A percentile compares a stretch with the other conserved stretches of the same genome.
phyloP scores from a whole-genome alignment of 1,140 invertebrate genomes.

The Propsilocerus akamusi region DNA sequence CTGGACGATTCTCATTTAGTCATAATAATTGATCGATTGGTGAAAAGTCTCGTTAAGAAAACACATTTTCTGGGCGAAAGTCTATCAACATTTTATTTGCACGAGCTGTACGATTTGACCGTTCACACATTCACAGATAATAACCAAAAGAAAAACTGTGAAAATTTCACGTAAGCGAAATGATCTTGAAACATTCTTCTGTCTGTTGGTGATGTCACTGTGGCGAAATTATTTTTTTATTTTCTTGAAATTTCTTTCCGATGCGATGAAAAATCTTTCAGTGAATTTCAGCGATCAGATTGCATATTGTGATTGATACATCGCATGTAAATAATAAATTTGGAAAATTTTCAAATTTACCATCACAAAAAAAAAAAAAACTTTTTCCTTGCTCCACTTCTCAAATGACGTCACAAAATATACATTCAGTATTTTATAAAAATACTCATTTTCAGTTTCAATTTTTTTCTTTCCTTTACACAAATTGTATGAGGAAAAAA shows the following conservation, averaged over 20 bases:
- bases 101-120: background rate
- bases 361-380: too few species aligned
- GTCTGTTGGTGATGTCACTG: too few species aligned
- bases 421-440: background rate
- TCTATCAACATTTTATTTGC: background rate
- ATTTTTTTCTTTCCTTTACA: background rate
- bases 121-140: background rate
- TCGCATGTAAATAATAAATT: too few species aligned
- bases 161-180: background rate
- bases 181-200: too few species aligned
- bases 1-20: background rate
- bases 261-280: background rate
- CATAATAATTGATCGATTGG: background rate
- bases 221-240: background rate
- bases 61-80: background rate
- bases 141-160: background rate
- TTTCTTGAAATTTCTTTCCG: background rate
- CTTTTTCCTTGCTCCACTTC: slow-evolving; percentile 1
- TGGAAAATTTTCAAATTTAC: background rate
- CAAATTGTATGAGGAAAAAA: background rate
- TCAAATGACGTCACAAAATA: background rate
- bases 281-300: background rate
- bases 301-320: background rate
- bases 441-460: background rate
- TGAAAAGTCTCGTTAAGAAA: background rate